phyloP scores from a whole-genome alignment of 1,140 invertebrate species.

The Zaprionus lachaisei region DNA sequence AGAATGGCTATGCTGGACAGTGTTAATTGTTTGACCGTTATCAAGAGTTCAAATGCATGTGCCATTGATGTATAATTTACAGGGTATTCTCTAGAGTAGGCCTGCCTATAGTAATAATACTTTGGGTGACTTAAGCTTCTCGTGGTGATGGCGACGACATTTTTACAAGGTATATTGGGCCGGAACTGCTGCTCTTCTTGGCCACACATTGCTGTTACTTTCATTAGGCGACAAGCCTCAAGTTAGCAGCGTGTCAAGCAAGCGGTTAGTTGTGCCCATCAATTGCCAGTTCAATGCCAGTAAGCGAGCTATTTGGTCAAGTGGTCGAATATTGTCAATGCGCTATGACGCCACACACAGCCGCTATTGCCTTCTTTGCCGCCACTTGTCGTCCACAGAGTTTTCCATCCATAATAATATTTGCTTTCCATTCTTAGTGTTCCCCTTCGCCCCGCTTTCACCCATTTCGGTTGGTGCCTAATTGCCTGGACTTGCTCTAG shows the following conservation, averaged over 20 bases:
- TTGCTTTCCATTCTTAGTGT: constrained; percentile 55
- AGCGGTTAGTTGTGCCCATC: constrained; percentile 41
- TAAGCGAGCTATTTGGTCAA: constrained; percentile 43
- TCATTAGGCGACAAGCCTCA: constrained; percentile 40
- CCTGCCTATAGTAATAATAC: background rate
- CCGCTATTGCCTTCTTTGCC: background rate
- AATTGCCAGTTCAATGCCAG: constrained; percentile 28
- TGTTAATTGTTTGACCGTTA: background rate
- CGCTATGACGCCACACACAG: background rate
- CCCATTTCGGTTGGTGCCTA: constrained; percentile 39
- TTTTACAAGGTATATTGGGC: background rate
- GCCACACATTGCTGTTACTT: constrained; percentile 25
- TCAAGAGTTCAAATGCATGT: background rate
- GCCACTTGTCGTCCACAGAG: constrained; percentile 27
- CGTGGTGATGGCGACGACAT: too few relatives aligned
- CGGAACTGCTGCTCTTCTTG: background rate
- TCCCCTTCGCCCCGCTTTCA: background rate
- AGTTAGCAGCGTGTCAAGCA: constrained; percentile 62
- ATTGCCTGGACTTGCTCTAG: constrained; percentile 60
- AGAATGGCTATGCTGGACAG: background rate
- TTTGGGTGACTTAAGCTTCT: too few relatives aligned
- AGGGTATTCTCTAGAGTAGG: background rate
- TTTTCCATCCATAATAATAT: constrained; percentile 59
- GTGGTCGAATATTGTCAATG: constrained; percentile 47
- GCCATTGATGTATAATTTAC: background rate